These are phyloP conservation scores for Fistularia commersonii DNA, from an alignment of 2,797 vertebrate species.

Conservation along the genomic window DNA sequence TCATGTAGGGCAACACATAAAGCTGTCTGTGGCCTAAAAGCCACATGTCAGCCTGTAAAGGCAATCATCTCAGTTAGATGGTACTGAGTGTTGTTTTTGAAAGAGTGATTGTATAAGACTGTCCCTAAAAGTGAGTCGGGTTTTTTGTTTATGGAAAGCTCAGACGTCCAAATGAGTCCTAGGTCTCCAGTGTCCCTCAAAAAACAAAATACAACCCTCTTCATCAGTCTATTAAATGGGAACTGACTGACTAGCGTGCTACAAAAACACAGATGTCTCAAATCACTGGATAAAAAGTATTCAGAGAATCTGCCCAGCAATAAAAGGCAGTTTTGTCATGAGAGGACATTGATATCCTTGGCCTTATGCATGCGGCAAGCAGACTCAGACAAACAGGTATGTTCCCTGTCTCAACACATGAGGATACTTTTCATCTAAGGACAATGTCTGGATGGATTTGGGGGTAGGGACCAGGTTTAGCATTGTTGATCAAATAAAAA, in stretches of 20 bases:
- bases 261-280: constrained; percentile 64
- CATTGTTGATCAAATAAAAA: neutral
- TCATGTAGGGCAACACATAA: constrained; percentile 15
- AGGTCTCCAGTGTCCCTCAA: constrained; percentile 34
- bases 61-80: constrained; percentile 44
- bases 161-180: constrained; percentile 44
- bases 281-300: constrained; percentile 48
- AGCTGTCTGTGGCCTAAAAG: constrained; percentile 37
- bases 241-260: constrained; percentile 28
- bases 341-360: constrained; percentile 49
- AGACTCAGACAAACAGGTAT: constrained; percentile 51
- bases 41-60: constrained; percentile 49
- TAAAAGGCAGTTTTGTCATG: constrained; percentile 51
- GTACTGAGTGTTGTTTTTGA: constrained; percentile 53
- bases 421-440: constrained; percentile 14
- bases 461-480: neutral
- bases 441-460: constrained; percentile 2
- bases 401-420: constrained; percentile 46
- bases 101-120: constrained; percentile 30
- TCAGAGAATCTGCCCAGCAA: constrained; percentile 45
- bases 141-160: constrained; percentile 60
- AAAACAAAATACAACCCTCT: constrained; percentile 15
- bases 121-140: constrained; percentile 40
- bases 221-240: constrained; percentile 30
- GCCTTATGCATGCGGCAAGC: constrained; percentile 26